Percentiles rank a stretch among this genome's conserved stretches.
Evolutionary conservation across 2,888 invertebrate species (phyloP).

Genomic region (Oligia strigilis): DNA sequence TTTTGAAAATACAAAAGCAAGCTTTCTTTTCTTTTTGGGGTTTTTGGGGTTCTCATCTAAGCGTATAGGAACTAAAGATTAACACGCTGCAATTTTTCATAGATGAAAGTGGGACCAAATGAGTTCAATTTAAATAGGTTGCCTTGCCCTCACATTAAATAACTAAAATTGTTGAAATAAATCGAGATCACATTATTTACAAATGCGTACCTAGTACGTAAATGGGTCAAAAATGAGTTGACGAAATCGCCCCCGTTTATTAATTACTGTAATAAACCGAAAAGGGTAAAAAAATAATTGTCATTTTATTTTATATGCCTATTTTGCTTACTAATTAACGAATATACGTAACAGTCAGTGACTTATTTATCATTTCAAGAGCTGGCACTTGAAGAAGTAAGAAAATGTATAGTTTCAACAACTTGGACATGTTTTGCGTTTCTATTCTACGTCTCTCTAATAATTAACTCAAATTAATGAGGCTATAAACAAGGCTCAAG

Average conservation of each 20-base stretch:
- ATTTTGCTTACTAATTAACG: not conserved
- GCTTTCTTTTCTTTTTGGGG: slow-evolving; percentile 6
- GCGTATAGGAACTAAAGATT: slow-evolving; percentile 12
- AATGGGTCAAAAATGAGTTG: not conserved
- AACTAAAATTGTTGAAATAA: slow-evolving; percentile 14
- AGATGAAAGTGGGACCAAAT: slow-evolving; percentile 7
- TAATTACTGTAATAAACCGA: not conserved
- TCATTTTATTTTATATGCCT: not conserved
- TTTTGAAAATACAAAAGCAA: slow-evolving; percentile 20
- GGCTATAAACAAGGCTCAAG: slow-evolving; percentile 64
- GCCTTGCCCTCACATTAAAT: slow-evolving; percentile 7
- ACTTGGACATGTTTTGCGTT: slow-evolving; percentile 20
- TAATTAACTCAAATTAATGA: slow-evolving; percentile 63
- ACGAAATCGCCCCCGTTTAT: not conserved
- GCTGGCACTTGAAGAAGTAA: not conserved
- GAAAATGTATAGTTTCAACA: slow-evolving; percentile 13
- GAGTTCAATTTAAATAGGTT: slow-evolving; percentile 5
- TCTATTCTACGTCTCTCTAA: slow-evolving; percentile 36
- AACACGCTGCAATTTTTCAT: slow-evolving; percentile 25
- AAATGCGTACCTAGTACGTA: not conserved
- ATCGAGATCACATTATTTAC: slow-evolving; percentile 16
- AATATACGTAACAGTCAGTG: not conserved
- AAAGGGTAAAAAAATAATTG: not conserved
- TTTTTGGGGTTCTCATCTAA: not conserved
- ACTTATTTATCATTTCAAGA: not conserved